Evolutionary conservation across 2,888 invertebrate species (phyloP).

Genomic region (Heliothis peltigera): DNA sequence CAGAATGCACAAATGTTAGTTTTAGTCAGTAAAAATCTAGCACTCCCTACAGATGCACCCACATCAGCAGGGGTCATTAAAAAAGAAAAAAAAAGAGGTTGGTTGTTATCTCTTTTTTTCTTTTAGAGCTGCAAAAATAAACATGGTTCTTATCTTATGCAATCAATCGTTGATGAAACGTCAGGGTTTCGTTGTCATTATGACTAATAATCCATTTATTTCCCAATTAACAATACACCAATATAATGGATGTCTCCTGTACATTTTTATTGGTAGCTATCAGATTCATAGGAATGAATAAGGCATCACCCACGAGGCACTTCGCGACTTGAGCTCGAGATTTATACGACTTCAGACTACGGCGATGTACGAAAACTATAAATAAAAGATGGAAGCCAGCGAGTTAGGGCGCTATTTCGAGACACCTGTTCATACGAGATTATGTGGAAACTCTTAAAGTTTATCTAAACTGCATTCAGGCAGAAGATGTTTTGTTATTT

Average conservation of each 20-base stretch:
- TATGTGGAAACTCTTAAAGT: constrained; percentile 4
- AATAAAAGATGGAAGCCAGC: constrained; percentile 47
- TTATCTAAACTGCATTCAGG: not conserved
- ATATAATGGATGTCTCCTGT: not conserved
- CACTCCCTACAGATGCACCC: too few relatives aligned
- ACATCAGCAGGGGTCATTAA: too few relatives aligned
- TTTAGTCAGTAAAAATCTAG: too few relatives aligned
- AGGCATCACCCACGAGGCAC: constrained; percentile 14
- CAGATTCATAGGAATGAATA: constrained; percentile 31
- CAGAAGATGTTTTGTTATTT: constrained; percentile 4
- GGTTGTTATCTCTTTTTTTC: too few relatives aligned
- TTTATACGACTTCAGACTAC: constrained; percentile 24
- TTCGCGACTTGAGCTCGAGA: constrained; percentile 31
- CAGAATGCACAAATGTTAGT: too few relatives aligned
- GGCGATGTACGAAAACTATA: constrained; percentile 15
- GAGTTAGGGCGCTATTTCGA: constrained; percentile 24
- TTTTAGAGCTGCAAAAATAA: too few relatives aligned
- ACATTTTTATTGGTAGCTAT: constrained; percentile 25
- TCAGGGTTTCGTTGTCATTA: too few relatives aligned
- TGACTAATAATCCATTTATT: not conserved
- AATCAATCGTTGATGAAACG: too few relatives aligned
- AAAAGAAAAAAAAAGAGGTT: too few relatives aligned
- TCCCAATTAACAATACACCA: not conserved
- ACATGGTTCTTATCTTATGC: too few relatives aligned
- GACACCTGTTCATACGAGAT: constrained; percentile 15